A percentile compares a stretch with the other conserved stretches of the same genome.
Evolutionary conservation across 23 tunicate genomes (phyloP).

Genomic region (Ciona savignyi): DNA sequence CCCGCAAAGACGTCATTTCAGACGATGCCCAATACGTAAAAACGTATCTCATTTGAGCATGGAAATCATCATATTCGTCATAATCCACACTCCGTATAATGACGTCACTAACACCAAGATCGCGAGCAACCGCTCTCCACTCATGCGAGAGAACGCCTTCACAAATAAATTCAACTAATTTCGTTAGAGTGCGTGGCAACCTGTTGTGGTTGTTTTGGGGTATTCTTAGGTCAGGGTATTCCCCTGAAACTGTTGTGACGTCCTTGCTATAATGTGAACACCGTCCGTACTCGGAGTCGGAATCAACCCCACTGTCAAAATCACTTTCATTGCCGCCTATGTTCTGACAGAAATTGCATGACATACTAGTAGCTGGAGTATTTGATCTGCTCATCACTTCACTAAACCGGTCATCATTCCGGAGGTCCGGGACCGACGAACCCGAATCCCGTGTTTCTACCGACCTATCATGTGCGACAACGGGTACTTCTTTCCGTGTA

Average conservation of each 20-base stretch:
- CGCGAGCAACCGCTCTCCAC: slow-evolving; percentile 68
- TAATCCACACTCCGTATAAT: slow-evolving; percentile 54
- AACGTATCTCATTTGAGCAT: slow-evolving; percentile 40
- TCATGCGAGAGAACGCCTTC: slow-evolving; percentile 29
- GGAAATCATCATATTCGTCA: slow-evolving; percentile 48
- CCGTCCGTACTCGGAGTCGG: slow-evolving; percentile 7
- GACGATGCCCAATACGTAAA: slow-evolving; percentile 43
- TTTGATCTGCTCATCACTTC: slow-evolving; percentile 14
- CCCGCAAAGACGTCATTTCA: not conserved
- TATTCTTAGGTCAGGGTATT: slow-evolving; percentile 14
- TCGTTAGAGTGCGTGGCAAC: slow-evolving; percentile 1
- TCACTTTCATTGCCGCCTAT: slow-evolving; percentile 7
- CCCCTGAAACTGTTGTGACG: not conserved
- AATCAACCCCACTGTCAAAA: slow-evolving; percentile 49
- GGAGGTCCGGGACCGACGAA: slow-evolving; percentile 12
- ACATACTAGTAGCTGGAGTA: not conserved
- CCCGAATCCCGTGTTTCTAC: slow-evolving; percentile 5
- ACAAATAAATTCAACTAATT: slow-evolving; percentile 32
- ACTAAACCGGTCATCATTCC: slow-evolving; percentile 10
- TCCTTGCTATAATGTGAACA: not conserved
- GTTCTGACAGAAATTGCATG: not conserved
- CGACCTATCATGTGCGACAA: not conserved
- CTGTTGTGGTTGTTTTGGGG: slow-evolving; percentile 1
- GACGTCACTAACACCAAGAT: slow-evolving; percentile 45
- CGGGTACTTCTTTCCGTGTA: not conserved